Percentiles rank a stretch among this genome's conserved stretches.
Evolutionary conservation across 2,888 invertebrate genomes (phyloP).

Genomic region (Amiota communis): DNA sequence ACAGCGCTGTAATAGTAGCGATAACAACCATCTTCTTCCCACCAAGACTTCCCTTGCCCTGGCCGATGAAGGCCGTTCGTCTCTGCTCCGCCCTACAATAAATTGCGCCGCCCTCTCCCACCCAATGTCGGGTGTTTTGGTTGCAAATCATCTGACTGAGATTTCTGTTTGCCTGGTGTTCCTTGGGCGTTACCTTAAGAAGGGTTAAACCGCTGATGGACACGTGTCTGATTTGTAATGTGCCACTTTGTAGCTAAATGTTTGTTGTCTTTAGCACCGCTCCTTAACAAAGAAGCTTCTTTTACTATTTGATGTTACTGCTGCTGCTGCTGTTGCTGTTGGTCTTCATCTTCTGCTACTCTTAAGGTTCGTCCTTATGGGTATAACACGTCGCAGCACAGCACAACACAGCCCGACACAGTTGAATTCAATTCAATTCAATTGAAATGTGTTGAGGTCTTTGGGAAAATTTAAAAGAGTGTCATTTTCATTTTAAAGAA

Average conservation of each 20-base stretch:
- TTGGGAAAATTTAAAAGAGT: not conserved
- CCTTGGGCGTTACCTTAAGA: slow-evolving; percentile 74
- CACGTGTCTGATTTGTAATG: slow-evolving; percentile 69
- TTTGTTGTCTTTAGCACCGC: not conserved
- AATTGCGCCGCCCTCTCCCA: slow-evolving; percentile 39
- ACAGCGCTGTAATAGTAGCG: too few species aligned
- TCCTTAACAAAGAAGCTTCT: too few species aligned
- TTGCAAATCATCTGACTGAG: slow-evolving; percentile 5
- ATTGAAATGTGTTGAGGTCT: not conserved
- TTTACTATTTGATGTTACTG: slow-evolving; percentile 18
- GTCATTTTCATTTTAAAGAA: not conserved
- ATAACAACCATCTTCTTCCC: too few species aligned
- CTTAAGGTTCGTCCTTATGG: slow-evolving; percentile 5
- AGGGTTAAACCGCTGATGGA: slow-evolving; percentile 73
- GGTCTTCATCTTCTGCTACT: slow-evolving; percentile 34
- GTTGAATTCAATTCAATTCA: not conserved
- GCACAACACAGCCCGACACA: not conserved
- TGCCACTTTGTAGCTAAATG: slow-evolving; percentile 28
- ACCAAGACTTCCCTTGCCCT: too few species aligned
- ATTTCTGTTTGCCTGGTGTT: slow-evolving; percentile 67
- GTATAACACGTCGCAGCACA: not conserved
- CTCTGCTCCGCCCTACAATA: slow-evolving; percentile 21
- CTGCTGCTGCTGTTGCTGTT: slow-evolving; percentile 27
- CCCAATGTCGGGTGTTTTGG: slow-evolving; percentile 44
- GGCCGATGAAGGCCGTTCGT: too few species aligned